Conservation (phyloP, 2,113 vertebrate species). For the Platysternon megacephalum region DNA sequence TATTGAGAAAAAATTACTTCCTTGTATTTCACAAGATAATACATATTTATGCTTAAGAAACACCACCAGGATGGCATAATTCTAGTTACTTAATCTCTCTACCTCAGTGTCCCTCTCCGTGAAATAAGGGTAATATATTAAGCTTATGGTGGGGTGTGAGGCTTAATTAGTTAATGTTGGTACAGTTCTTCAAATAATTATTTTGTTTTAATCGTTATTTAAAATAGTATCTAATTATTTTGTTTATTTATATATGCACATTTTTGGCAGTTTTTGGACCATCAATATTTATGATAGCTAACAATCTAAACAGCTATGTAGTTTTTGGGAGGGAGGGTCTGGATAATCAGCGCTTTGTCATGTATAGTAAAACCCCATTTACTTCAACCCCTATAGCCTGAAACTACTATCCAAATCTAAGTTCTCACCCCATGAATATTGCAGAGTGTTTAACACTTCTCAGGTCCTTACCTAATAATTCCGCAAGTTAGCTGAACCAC, state of each 20-base stretch:
- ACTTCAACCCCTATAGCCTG: background rate
- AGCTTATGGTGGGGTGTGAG: background rate
- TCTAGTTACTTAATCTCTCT: background rate
- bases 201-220: background rate
- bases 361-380: background rate
- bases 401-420: background rate
- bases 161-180: background rate
- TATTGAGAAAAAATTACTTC: background rate
- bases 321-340: background rate
- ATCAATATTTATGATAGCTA: background rate
- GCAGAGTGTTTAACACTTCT: background rate
- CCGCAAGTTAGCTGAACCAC: background rate
- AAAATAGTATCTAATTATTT: background rate
- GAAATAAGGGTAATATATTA: background rate
- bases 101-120: background rate
- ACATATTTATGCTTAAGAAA: background rate
- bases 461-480: background rate
- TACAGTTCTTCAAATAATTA: background rate
- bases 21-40: background rate
- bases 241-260: background rate
- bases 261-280: background rate
- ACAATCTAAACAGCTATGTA: background rate
- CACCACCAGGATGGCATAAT: background rate
- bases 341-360: background rate
- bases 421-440: background rate